Base-by-base conservation (phyloP, 2,113 vertebrate genomes). In the Phyllopteryx taeniolatus region DNA sequence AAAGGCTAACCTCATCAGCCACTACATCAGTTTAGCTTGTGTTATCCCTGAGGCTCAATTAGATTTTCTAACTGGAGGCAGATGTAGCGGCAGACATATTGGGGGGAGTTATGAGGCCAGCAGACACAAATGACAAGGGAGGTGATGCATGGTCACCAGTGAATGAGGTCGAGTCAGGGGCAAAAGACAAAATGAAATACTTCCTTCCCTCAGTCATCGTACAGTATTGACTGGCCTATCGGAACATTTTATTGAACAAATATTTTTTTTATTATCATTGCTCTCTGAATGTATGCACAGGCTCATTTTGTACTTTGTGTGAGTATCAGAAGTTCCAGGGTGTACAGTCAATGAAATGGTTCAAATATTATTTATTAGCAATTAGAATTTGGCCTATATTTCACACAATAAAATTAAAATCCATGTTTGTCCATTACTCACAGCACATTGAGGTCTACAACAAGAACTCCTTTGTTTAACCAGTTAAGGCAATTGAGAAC, bases 61-160 rank as follows among this genome's bases (percentile, higher is more conserved):
- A 82, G 67, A 57, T 56, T 68, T 72, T 84, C 77, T 75, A 67
- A 75, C 71, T 66, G 71, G 56, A 72, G 67, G 79, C 83, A 79
- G 82, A 81, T 70, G 78, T 65, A 44, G 77, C 72, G 77, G 75
- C 44, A 75, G 59, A 57, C 79, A 78, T 78, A 78, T 74, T 83
- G 83, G 70, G 69, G 71, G 70, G 60, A 74, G 78, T 75, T 56
- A 69, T 70, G 81, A 82, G 75, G 73, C 78, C 72, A 64, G 57
- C 59, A 79, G 68, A 70, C 79, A 78, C 59, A 73, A 63, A 75
- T 67, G 76, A 83, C 75, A 51, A 74, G 78, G 70, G 74, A 74
- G 78, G 62, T 74, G 78, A 63, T 77, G 73, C 17, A 4, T 68
- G 46, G 56, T 67, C 76, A 67, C 61, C 67, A 71, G 67, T 44